A percentile compares a stretch with the other conserved stretches of the same genome.
Evolutionary conservation across 2,888 invertebrate genomes (phyloP).

Genomic region (Anaspis maculata): DNA sequence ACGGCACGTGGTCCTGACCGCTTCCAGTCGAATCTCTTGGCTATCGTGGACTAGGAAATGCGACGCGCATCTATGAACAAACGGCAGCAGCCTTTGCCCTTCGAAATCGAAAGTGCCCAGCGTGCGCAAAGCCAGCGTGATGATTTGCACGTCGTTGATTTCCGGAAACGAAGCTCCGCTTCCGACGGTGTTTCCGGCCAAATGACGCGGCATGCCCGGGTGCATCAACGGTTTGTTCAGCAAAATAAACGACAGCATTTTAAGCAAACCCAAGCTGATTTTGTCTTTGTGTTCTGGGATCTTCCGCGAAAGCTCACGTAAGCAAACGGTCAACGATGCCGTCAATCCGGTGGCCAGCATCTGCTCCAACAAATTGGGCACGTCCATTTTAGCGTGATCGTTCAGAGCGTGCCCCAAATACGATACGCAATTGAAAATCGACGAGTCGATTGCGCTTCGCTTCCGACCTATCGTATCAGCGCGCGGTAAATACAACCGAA

Average conservation of each 20-base stretch:
- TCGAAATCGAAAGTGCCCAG: slow-evolving; percentile 82
- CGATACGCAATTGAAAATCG: slow-evolving; percentile 90
- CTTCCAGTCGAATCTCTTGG: slow-evolving; percentile 78
- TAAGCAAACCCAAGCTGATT: slow-evolving; percentile 87
- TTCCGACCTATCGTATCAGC: slow-evolving; percentile 8
- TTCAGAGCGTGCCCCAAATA: slow-evolving; percentile 80
- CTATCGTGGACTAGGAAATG: slow-evolving; percentile 85
- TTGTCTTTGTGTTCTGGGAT: slow-evolving; percentile 78
- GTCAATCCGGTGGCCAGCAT: slow-evolving; percentile 91
- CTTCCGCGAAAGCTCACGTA: slow-evolving; percentile 81
- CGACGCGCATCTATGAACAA: slow-evolving; percentile 88
- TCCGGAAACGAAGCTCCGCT: slow-evolving; percentile 46
- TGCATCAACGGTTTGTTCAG: slow-evolving; percentile 81
- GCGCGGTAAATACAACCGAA: slow-evolving; percentile 44
- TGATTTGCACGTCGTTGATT: slow-evolving; percentile 66
- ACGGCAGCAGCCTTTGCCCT: slow-evolving; percentile 82
- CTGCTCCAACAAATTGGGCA: slow-evolving; percentile 77
- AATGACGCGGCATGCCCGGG: slow-evolving; percentile 66
- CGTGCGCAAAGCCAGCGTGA: slow-evolving; percentile 86
- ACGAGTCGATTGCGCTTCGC: slow-evolving; percentile 67
- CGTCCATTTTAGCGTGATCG: slow-evolving; percentile 65
- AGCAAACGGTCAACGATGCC: slow-evolving; percentile 80
- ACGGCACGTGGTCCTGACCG: slow-evolving; percentile 88
- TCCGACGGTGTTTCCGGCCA: slow-evolving; percentile 43
- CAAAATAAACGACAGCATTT: slow-evolving; percentile 83